Base-by-base conservation (phyloP, 2,113 vertebrate genomes). In the Thamnaconus septentrionalis region DNA sequence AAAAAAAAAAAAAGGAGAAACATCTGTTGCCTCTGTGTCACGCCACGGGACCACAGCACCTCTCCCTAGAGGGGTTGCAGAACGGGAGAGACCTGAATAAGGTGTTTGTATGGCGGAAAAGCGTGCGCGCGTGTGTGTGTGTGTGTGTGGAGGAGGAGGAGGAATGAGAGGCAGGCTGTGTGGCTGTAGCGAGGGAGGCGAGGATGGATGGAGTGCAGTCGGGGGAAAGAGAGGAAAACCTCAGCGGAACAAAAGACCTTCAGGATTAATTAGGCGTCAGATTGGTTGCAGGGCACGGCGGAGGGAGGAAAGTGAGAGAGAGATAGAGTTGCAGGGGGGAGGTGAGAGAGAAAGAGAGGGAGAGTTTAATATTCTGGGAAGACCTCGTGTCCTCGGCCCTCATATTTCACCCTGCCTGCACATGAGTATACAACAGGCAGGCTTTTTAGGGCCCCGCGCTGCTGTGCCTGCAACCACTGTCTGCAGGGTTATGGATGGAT, bases 231-330 rank as follows among this genome's bases (percentile, higher is more conserved):
- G 78, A 78, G 80, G 75, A 71, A 86, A 88, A 74, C 72, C 87
- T 89, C 87, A 83, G 86, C 53, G 83, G 89, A 90, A 91, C 87
- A 90, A 91, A 91, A 90, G 87, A 90, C 90, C 90, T 91, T 91
- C 87, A 91, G 88, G 90, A 93, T 93, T 92, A 93, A 93, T 93
- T 91, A 91, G 88, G 84, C 87, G 85, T 91, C 90, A 86, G 88
- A 92, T 91, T 92, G 90, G 87, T 90, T 92, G 84, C 80, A 84
- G 91, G 87, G 88, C 84, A 83, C 71, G 48, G 73, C 8, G 43
- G 71, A 79, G 60, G 59, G 64, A 40, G 59, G 40, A 39, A 61
- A 51, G 56, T 10, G 56, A 45, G 69, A n/a, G 60, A 66, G 73
- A 59, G 51, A 72, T 43, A 49, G n/a, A 11, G 48, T 48, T 31